Base-by-base conservation (phyloP, 2,797 vertebrate species). In the Micrastur ruficollis region DNA sequence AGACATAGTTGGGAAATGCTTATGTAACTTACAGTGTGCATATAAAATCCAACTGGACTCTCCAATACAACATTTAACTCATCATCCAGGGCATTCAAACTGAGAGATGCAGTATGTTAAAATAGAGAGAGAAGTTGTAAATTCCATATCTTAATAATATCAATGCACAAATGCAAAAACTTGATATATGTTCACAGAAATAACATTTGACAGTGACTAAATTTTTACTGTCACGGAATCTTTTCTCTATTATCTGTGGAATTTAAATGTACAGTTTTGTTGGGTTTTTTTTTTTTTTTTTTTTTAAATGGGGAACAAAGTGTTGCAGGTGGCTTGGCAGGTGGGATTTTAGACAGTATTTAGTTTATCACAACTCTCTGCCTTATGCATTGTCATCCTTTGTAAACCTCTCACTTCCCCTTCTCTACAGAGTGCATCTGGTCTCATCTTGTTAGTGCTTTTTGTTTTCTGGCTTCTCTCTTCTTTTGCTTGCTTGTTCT, bases 71-170 rank as follows among this genome's bases (percentile, higher is more conserved):
- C 44, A 80, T 84, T 89, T 70, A 79, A 42, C 11, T 67, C 5
- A 12, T 58, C 8, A 8, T 79, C 40, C 14, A 12, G 14, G 21
- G 5, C 47, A 29, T 72, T 76, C 46, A 78, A 92, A 73, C 29
- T 62, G 46, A 82, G 18, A 2, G 4, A n/a, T 82, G 38, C n/a
- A 63, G 7, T 44, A 47, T 67, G 9, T 42, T 94, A 46, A 66
- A 82, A 85, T 6, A 82, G 21, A 59, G 40, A 61, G 14, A 50
- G 14, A 17, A 47, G 6, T 18, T 91, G 8, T 67, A 79, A 74
- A 29, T 71, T 89, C 29, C 0, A 0, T 63, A 17, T 46, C 0
- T 0, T 62, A 13, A 13, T 29, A 9, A 9, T 47, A 80, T 22
- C 20, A 76, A 6, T 74, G 14, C n/a, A 63, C 21, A 90, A 80